Conservation (phyloP, 2,888 invertebrate species). For the Pycnomerus fuliginosus region DNA sequence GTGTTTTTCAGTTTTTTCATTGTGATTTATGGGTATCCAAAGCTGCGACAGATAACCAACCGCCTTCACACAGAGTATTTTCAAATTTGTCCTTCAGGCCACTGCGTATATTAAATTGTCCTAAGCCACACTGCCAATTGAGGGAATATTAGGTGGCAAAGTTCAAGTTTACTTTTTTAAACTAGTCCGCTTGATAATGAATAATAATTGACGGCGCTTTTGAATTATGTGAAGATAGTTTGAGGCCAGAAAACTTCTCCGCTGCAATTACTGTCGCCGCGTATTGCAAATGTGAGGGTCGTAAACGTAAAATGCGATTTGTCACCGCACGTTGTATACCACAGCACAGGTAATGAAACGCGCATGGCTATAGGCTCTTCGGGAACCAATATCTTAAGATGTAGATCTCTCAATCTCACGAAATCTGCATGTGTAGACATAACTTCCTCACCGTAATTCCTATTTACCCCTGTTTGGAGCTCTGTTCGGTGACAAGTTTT, state of each 20-base stretch:
- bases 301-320: conserved; percentile 39
- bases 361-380: conserved; percentile 22
- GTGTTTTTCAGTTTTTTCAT: no score
- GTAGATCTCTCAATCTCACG: conserved; percentile 42
- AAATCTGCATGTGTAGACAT: conserved; percentile 43
- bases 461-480: conserved; percentile 41
- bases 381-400: conserved; percentile 39
- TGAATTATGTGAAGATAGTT: conserved; percentile 8
- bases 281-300: conserved; percentile 31
- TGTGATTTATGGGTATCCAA: no score
- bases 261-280: conserved; percentile 29
- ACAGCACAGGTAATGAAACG: conserved; percentile 31
- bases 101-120: no score
- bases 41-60: no score
- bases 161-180: no score
- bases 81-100: no score
- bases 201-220: no score
- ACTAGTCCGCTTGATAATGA: no score
- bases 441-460: conserved; percentile 46
- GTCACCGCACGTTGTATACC: conserved; percentile 30
- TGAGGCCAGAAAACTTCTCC: conserved; percentile 24
- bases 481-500: conserved; percentile 47
- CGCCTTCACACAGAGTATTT: no score
- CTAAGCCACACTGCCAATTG: no score
- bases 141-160: no score